Evolutionary conservation across 2,797 vertebrate species (phyloP).

Genomic region (Novumbra hubbsi): DNA sequence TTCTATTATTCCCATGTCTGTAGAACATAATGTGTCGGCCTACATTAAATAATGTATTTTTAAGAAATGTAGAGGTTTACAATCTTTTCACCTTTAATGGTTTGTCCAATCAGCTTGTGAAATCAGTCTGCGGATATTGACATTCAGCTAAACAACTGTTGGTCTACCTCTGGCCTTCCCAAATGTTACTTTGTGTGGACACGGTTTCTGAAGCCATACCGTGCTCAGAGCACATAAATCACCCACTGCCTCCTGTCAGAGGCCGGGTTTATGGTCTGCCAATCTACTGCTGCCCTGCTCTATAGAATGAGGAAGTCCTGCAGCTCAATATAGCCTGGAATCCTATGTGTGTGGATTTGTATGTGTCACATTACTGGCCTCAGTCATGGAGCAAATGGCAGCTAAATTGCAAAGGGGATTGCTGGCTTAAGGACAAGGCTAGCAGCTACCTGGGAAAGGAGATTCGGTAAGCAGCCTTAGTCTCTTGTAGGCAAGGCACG

Average conservation of each 20-base stretch:
- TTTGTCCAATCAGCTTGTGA: slow-evolving; percentile 18
- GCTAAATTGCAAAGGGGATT: slow-evolving; percentile 16
- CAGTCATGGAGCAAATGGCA: slow-evolving; percentile 37
- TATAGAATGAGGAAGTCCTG: slow-evolving; percentile 36
- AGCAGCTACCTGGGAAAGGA: background rate
- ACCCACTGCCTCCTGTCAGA: slow-evolving; percentile 51
- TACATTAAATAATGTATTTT: background rate
- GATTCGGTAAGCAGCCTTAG: background rate
- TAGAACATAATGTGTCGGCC: background rate
- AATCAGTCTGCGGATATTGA: slow-evolving; percentile 38
- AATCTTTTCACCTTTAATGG: slow-evolving; percentile 3
- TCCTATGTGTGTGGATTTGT: slow-evolving; percentile 25
- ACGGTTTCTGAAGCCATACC: slow-evolving; percentile 44
- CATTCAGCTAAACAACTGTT: slow-evolving; percentile 41
- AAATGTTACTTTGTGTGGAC: slow-evolving; percentile 52
- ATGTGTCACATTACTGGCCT: slow-evolving; percentile 37
- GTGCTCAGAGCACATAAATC: slow-evolving; percentile 53
- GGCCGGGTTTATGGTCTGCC: slow-evolving; percentile 46
- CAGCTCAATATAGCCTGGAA: slow-evolving; percentile 39
- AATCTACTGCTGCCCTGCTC: slow-evolving; percentile 25
- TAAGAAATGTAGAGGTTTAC: background rate
- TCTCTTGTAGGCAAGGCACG: slow-evolving; percentile 16
- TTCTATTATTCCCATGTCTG: background rate
- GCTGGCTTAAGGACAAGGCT: background rate
- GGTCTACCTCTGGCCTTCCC: slow-evolving; percentile 24